These are phyloP conservation scores for Lindbergichthys nudifrons DNA, from an alignment of 2,797 vertebrate genomes.

Conservation along the genomic window DNA sequence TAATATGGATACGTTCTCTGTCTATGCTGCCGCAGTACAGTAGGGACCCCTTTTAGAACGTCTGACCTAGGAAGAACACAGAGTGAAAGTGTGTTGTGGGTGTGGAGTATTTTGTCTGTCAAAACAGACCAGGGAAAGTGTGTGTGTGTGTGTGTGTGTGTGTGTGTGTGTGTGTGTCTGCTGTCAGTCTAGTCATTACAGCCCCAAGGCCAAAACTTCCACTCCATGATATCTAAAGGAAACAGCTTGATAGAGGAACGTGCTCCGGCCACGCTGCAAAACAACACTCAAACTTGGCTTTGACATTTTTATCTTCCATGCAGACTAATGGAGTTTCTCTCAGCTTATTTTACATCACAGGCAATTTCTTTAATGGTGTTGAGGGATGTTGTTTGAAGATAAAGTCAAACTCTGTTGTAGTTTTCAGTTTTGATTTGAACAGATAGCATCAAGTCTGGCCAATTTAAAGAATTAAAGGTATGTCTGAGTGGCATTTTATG, in stretches of 20 bases:
- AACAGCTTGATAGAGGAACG: constrained; percentile 68
- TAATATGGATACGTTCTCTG: constrained; percentile 82
- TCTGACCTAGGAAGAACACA: constrained; percentile 54
- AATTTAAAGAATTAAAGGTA: background rate
- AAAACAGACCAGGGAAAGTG: constrained; percentile 15
- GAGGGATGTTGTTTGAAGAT: constrained; percentile 18
- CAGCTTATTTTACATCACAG: constrained; percentile 35
- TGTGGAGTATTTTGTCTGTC: constrained; percentile 1
- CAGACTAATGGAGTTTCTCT: constrained; percentile 13
- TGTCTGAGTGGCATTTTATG: background rate
- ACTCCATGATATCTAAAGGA: constrained; percentile 70
- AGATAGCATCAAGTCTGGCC: background rate
- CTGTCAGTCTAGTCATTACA: constrained; percentile 58
- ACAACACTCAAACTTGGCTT: constrained; percentile 41
- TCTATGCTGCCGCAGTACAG: constrained; percentile 74
- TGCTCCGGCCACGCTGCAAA: constrained; percentile 52
- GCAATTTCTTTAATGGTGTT: constrained; percentile 10
- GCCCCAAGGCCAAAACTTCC: constrained; percentile 53
- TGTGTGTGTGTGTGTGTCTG: constrained; percentile 30
- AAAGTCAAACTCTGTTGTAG: constrained; percentile 8
- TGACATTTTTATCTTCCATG: constrained; percentile 40
- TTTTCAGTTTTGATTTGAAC: background rate
- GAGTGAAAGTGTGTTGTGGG: constrained; percentile 56
- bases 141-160: constrained; percentile 10
- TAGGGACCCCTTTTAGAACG: constrained; percentile 66